Conservation (phyloP, 2,797 vertebrate genomes). For the Semaprochilodus insignis region DNA sequence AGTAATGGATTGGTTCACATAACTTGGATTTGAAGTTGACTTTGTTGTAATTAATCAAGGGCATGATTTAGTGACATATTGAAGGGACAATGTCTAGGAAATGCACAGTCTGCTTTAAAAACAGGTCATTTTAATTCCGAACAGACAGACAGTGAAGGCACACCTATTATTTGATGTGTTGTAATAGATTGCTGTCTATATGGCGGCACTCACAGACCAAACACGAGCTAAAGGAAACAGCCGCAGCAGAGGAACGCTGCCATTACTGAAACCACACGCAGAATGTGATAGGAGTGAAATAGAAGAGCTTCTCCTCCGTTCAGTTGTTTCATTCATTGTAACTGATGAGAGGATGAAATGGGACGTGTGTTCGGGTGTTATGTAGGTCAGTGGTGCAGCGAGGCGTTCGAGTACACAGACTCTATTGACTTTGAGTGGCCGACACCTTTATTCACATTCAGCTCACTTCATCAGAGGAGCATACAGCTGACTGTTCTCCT, state of each 20-base stretch:
- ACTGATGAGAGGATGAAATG: not conserved
- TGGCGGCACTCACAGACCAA: not conserved
- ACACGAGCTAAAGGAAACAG: not conserved
- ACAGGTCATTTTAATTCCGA: not conserved
- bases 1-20: too few relatives aligned
- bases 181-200: not conserved
- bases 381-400: slow-evolving; percentile 18
- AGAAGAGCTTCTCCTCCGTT: not conserved
- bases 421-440: slow-evolving; percentile 22
- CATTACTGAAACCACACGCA: not conserved
- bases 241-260: not conserved
- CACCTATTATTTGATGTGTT: not conserved
- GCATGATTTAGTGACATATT: too few relatives aligned
- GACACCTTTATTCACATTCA: slow-evolving; percentile 33
- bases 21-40: too few relatives aligned
- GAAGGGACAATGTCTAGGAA: not conserved
- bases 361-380: not conserved
- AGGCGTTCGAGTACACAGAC: slow-evolving; percentile 16
- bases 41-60: too few relatives aligned
- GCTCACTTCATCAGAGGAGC: slow-evolving; percentile 27
- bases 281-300: not conserved
- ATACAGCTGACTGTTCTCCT: not conserved
- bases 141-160: not conserved
- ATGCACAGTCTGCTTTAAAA: not conserved
- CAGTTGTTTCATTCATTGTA: not conserved